Evolutionary conservation across 2,888 invertebrate genomes (phyloP), one percentile per base, ranked within the genome.

Genomic region (Dicycla oo): DNA sequence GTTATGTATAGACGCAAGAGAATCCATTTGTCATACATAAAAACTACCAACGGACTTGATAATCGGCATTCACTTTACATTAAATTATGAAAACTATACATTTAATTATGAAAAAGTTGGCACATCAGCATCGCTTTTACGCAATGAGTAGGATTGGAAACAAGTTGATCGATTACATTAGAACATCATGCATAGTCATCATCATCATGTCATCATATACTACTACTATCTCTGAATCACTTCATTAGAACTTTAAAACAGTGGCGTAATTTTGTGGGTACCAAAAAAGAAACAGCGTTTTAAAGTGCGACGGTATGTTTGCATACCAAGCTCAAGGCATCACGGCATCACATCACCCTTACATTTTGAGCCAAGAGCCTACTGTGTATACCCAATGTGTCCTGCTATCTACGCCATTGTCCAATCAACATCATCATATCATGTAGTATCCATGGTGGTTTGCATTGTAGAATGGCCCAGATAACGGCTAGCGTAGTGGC

Each of bases 381-480:
- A 38, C 18, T 49, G 47, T 15, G 47, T 15, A 10, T 38, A 34
- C 26, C 34, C 43, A 26, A 43, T 49, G 11, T 51, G 18, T 51
- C 45, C 34, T 38, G 45, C 53, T 53, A 15, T 20, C 5, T 53
- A 58, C 58, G 30, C 43, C 49, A 58, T 18, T 73, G 38, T 56
- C 30, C 47, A 58, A 26, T 53, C n/a, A 40, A n/a, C 38, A 51
- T 30, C 54, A 61, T 56, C 73, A 69, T 63, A 61, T 66, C 77
- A 77, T 78, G 10, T 80, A 84, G 83, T 58, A 60, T 58, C 77
- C 60, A 72, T 79, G 75, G 78, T 82, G 81, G 77, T 88, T 90
- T 89, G 79, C 83, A 87, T 92, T 92, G 89, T 92, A 92, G 92
- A 88, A 90, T 89, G 87, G 89, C 85, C 88, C 87, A 81, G 88